Evolutionary conservation across 2,888 invertebrate species (phyloP), one percentile per base, ranked within the genome.

Genomic region (Neria commutata): DNA sequence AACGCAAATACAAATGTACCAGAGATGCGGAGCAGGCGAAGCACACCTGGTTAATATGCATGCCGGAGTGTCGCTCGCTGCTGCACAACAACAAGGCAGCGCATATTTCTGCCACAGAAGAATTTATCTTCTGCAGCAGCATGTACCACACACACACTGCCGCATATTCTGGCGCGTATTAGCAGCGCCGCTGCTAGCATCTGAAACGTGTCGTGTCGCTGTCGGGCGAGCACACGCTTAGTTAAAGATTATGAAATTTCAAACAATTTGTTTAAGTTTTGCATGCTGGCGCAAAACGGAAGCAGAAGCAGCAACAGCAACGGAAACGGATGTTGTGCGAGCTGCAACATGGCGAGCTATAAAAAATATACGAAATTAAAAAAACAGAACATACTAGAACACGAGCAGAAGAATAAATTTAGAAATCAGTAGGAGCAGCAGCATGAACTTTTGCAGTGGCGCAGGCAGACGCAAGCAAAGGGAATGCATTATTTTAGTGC

Each of bases 41-140:
- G n/a, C 14, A 4, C 62, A 64, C 63, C 63, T 64, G 64, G 61
- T 66, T 66, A 63, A 61, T 63, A 64, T 64, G 63, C 66, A 64
- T 60, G 63, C 64, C 64, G 54, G 56, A 60, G 62, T 60, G 60
- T 49, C 48, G 33, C 23, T 34, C 53, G 33, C 19, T 49, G 24
- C 24, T 33, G 34, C 33, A 37, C 52, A 40, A 48, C 45, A 52
- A 47, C 33, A 52, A 14, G 14, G 21, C 42, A 42, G 14, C n/a
- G 11, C 29, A 29, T 8, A 29, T 11, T 5, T 8, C 29, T n/a
- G 37, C 17, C 17, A 19, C 42, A 42, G 5, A 42, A 8, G 42
- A 21, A 42, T 42, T 42, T 42, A 42, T 42, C 42, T 42, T 17
- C 42, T 19, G 19, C 3, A 37, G 4, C 14, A 5, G 42, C 37